These are phyloP conservation scores for Merops nubicus DNA, from an alignment of 2,113 vertebrate species.

Conservation along the genomic window DNA sequence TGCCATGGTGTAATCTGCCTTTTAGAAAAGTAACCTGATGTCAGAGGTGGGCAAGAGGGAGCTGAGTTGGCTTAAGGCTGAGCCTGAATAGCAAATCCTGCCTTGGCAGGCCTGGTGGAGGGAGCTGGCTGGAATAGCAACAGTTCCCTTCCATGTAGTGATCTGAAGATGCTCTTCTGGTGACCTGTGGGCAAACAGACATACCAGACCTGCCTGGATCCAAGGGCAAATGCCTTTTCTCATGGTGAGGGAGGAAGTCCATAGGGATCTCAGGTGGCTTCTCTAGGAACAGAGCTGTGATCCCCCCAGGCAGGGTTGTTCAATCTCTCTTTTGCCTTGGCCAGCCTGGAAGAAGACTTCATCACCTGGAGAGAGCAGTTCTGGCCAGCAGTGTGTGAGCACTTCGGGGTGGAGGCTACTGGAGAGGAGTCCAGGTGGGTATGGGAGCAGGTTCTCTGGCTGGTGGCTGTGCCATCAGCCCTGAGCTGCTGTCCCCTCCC, in stretches of 20 bases:
- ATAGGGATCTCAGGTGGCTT: neutral
- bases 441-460: neutral
- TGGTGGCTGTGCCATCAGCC: neutral
- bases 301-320: neutral
- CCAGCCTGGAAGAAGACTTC: conserved; percentile 94
- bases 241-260: neutral
- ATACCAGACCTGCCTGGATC: neutral
- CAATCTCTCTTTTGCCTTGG: neutral
- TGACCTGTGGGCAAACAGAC: neutral
- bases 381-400: conserved; percentile 96
- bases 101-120: neutral
- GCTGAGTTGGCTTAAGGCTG: neutral
- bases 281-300: neutral
- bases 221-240: neutral
- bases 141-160: neutral
- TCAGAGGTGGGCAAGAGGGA: fast-evolving
- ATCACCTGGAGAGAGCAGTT: conserved; percentile 98
- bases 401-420: conserved; percentile 94
- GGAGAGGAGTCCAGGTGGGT: conserved; percentile 95
- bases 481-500: neutral
- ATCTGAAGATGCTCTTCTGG: neutral
- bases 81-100: neutral
- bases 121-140: neutral
- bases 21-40: neutral
- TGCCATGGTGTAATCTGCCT: neutral